Evolutionary conservation across 2,797 vertebrate genomes (phyloP).

Genomic region (Holocentrus rufus): DNA sequence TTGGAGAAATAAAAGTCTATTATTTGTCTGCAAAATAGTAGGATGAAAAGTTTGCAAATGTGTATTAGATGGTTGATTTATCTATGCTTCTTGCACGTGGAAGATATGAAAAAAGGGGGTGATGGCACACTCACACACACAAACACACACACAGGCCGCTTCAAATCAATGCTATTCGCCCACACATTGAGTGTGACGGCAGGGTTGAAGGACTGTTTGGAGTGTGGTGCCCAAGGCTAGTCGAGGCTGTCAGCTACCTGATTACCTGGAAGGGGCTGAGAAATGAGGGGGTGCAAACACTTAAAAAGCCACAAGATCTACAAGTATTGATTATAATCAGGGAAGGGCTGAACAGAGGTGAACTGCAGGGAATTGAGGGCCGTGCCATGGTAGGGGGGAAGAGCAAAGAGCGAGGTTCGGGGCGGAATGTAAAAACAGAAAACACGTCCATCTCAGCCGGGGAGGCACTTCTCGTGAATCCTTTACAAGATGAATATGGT

Average conservation of each 20-base stretch:
- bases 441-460: background rate
- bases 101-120: no score
- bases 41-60: background rate
- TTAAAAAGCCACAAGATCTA: slow-evolving; percentile 13
- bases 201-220: background rate
- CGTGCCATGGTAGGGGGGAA: background rate
- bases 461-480: background rate
- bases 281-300: slow-evolving; percentile 21
- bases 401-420: background rate
- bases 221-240: background rate
- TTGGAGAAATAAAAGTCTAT: no score
- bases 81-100: no score
- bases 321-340: slow-evolving; percentile 60
- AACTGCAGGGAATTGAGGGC: background rate
- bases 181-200: background rate
- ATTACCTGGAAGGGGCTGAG: slow-evolving; percentile 31
- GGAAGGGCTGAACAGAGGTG: background rate
- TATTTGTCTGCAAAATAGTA: background rate
- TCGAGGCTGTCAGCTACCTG: slow-evolving; percentile 9
- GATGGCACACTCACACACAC: background rate
- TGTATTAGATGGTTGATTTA: background rate
- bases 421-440: slow-evolving; percentile 8
- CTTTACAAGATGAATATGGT: background rate
- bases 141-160: background rate
- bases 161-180: slow-evolving; percentile 24